Evolutionary conservation across 2,888 invertebrate genomes (phyloP).

Genomic region (Thysanoteuthis rhombus): DNA sequence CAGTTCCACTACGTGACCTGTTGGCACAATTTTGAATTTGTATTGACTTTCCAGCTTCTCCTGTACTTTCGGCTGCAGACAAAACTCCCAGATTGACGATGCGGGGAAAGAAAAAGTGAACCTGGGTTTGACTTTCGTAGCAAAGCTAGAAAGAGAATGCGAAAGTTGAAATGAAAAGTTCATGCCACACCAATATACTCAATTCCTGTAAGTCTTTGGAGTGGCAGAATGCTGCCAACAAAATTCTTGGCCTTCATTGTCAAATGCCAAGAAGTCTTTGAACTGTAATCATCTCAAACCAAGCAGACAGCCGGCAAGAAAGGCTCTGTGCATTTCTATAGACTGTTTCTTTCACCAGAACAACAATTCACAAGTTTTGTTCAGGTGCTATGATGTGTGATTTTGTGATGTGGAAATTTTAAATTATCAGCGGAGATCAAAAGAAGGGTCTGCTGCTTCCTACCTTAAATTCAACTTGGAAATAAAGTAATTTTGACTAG

Average conservation of each 20-base stretch:
- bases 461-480: background rate
- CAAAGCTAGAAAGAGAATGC: background rate
- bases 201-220: background rate
- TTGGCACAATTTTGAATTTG: background rate
- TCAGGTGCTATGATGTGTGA: background rate
- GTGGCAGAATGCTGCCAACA: background rate
- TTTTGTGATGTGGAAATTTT: too few relatives aligned
- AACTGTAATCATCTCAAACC: constrained; percentile 14
- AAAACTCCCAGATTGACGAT: background rate
- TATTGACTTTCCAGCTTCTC: background rate
- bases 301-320: background rate
- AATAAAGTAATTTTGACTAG: background rate
- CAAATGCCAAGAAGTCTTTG: background rate
- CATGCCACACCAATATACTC: background rate
- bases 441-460: too few relatives aligned
- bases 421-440: background rate
- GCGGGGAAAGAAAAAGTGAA: background rate
- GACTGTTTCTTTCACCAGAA: background rate
- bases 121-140: background rate
- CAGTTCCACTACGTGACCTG: background rate
- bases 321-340: background rate
- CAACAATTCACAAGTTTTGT: background rate
- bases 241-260: background rate
- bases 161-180: background rate
- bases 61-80: background rate